Evolutionary conservation across 1,140 invertebrate genomes (phyloP).

Genomic region (Bombus vancouverensis): DNA sequence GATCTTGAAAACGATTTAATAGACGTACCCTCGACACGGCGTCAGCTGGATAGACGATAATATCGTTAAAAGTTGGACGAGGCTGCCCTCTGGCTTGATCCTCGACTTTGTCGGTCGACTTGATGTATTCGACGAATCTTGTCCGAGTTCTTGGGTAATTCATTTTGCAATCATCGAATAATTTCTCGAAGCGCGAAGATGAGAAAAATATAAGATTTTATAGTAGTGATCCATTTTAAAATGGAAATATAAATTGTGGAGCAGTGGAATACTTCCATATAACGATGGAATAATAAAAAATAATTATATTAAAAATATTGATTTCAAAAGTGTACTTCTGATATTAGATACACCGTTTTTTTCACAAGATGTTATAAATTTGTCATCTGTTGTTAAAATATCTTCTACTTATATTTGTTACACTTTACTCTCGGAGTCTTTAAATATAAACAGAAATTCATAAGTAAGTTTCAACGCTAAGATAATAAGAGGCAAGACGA

Average conservation of each 20-base stretch:
- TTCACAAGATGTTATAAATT: too few relatives aligned
- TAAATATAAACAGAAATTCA: background rate
- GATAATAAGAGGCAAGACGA: background rate
- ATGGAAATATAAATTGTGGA: background rate
- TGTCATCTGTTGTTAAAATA: too few relatives aligned
- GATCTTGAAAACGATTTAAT: slow-evolving; percentile 26
- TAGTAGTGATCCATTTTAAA: background rate
- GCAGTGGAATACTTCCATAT: background rate
- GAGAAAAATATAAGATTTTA: too few relatives aligned
- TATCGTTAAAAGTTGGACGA: slow-evolving; percentile 26
- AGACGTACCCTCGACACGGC: background rate
- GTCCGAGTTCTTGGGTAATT: background rate
- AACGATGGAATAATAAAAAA: too few relatives aligned
- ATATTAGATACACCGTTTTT: too few relatives aligned
- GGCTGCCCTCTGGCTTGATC: too few relatives aligned
- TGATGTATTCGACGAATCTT: too few relatives aligned
- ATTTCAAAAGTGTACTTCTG: too few relatives aligned
- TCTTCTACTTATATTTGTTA: too few relatives aligned
- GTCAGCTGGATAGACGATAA: slow-evolving; percentile 12
- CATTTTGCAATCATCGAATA: background rate
- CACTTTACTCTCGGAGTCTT: background rate
- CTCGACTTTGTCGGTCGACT: background rate
- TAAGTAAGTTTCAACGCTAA: background rate
- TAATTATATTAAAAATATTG: too few relatives aligned
- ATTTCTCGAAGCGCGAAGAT: background rate